These are phyloP conservation scores for Eudyptes chrysolophus DNA, from an alignment of 2,113 vertebrate species.

Conservation along the genomic window DNA sequence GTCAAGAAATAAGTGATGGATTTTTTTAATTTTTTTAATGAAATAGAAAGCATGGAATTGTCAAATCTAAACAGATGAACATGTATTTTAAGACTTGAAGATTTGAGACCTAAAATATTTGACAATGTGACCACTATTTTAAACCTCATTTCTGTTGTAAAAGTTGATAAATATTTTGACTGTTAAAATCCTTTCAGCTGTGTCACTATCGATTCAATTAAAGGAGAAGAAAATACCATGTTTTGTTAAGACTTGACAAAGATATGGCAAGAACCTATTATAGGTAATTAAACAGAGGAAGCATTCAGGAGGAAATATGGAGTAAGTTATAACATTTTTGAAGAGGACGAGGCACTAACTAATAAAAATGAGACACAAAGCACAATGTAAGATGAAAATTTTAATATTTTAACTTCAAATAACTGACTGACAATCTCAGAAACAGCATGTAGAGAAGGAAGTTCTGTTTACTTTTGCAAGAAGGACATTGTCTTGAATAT, in stretches of 20 bases:
- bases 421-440: neutral
- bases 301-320: neutral
- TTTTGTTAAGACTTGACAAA: slow-evolving; percentile 48
- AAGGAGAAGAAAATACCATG: neutral
- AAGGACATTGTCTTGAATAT: neutral
- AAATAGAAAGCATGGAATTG: neutral
- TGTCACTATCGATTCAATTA: neutral
- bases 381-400: neutral
- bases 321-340: neutral
- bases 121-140: neutral
- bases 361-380: neutral
- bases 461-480: neutral
- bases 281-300: neutral
- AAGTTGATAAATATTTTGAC: slow-evolving; percentile 15
- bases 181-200: neutral
- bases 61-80: neutral
- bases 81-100: neutral
- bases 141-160: neutral
- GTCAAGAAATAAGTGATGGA: neutral
- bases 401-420: neutral
- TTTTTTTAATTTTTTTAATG: neutral
- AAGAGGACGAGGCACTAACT: neutral
- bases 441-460: neutral
- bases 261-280: neutral
- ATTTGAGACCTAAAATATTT: neutral